Evolutionary conservation across 2,797 vertebrate species (phyloP).

Genomic region (Trichosurus vulpecula): DNA sequence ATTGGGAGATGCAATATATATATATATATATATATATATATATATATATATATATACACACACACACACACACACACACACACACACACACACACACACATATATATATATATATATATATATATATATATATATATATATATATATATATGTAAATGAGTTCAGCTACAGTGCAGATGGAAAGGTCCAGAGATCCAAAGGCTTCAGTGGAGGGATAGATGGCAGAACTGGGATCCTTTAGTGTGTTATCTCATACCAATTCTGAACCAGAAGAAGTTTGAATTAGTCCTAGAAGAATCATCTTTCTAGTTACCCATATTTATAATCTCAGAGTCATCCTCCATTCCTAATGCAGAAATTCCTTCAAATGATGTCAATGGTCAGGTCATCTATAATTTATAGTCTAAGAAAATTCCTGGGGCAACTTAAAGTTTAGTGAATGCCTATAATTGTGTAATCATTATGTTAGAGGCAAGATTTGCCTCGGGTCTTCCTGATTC

Average conservation of each 20-base stretch:
- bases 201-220: neutral
- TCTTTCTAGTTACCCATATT: neutral
- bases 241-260: neutral
- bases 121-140: no score
- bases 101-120: no score
- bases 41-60: no score
- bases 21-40: no score
- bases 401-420: neutral
- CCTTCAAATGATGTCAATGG: neutral
- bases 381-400: neutral
- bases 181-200: neutral
- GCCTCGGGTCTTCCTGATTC: neutral
- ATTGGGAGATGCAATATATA: neutral
- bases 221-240: neutral
- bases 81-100: no score
- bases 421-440: neutral
- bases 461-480: neutral
- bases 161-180: neutral
- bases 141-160: neutral
- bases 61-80: no score
- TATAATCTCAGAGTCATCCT: neutral
- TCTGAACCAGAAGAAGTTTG: neutral
- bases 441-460: neutral
- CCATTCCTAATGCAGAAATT: neutral
- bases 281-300: neutral